phyloP scores from a whole-genome alignment of 2,797 vertebrate genomes.

The Mallotus villosus region DNA sequence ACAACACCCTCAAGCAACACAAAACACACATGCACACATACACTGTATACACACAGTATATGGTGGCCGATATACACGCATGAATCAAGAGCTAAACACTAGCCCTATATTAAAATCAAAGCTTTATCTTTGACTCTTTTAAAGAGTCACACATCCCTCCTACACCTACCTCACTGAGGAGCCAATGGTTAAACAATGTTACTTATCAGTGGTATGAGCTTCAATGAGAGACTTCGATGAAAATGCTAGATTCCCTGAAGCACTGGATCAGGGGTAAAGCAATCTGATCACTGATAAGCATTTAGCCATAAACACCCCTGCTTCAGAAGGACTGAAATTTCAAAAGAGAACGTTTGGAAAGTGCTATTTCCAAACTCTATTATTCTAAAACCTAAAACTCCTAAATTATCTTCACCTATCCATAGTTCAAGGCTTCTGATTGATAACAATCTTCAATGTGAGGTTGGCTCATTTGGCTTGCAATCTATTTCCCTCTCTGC shows the following conservation, averaged over 20 bases:
- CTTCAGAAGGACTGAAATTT: not conserved
- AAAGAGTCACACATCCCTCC: too few species aligned
- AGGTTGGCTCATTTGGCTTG: slow-evolving; percentile 20
- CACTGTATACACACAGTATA: not conserved
- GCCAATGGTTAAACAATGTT: too few species aligned
- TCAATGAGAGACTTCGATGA: slow-evolving; percentile 2
- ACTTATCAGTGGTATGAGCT: not conserved
- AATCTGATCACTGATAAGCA: slow-evolving; percentile 37
- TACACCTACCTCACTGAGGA: too few species aligned
- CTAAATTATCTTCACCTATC: too few species aligned
- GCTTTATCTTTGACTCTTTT: not conserved
- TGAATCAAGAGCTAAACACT: slow-evolving; percentile 13
- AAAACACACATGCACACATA: not conserved
- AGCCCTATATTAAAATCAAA: not conserved
- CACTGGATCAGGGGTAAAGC: not conserved
- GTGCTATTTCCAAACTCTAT: slow-evolving; percentile 28
- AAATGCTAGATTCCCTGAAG: slow-evolving; percentile 18
- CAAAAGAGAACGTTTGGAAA: slow-evolving; percentile 20
- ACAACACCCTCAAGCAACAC: slow-evolving; percentile 36
- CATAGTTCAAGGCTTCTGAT: too few species aligned
- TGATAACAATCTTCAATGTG: not conserved
- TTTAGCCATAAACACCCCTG: slow-evolving; percentile 29
- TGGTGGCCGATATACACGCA: not conserved
- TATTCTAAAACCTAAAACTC: not conserved
- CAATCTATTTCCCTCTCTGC: slow-evolving; percentile 22